These are phyloP conservation scores for Australoheros scitulus DNA, from an alignment of 2,113 vertebrate species.

Conservation along the genomic window DNA sequence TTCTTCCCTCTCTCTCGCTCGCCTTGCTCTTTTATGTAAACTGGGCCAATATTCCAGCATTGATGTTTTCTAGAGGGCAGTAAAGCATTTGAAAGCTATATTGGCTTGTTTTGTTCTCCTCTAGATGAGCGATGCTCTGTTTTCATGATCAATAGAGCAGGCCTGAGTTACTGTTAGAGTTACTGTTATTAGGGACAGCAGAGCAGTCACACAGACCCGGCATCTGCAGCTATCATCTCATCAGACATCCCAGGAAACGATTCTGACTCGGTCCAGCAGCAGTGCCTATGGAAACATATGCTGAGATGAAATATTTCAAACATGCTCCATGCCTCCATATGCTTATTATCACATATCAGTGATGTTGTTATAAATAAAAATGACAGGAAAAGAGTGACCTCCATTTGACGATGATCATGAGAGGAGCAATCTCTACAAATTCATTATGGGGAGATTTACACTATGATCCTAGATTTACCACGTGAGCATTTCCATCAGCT, in stretches of 20 bases:
- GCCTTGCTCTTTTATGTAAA: constrained; percentile 68
- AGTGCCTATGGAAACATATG: constrained; percentile 42
- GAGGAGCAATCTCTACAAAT: constrained; percentile 1
- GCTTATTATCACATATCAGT: not conserved
- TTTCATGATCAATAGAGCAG: constrained; percentile 69
- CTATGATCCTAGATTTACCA: not conserved
- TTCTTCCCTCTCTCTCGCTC: constrained; percentile 13
- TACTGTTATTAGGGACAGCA: constrained; percentile 37
- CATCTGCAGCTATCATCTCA: constrained; percentile 27
- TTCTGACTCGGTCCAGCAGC: constrained; percentile 5
- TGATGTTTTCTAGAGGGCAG: constrained; percentile 74
- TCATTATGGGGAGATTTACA: not conserved
- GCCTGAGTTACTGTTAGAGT: constrained; percentile 56
- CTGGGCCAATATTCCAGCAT: constrained; percentile 67
- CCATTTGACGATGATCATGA: not conserved
- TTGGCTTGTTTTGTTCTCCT: constrained; percentile 73
- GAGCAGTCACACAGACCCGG: constrained; percentile 33
- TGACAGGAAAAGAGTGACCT: not conserved
- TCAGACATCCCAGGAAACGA: constrained; percentile 5
- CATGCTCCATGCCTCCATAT: constrained; percentile 27
- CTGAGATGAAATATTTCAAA: constrained; percentile 22
- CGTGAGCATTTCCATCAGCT: not conserved
- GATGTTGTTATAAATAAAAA: constrained; percentile 16
- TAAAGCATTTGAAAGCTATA: constrained; percentile 74
- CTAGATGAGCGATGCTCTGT: constrained; percentile 68